phyloP scores from a whole-genome alignment of 2,888 invertebrate species.

The Allophyes oxyacanthae region DNA sequence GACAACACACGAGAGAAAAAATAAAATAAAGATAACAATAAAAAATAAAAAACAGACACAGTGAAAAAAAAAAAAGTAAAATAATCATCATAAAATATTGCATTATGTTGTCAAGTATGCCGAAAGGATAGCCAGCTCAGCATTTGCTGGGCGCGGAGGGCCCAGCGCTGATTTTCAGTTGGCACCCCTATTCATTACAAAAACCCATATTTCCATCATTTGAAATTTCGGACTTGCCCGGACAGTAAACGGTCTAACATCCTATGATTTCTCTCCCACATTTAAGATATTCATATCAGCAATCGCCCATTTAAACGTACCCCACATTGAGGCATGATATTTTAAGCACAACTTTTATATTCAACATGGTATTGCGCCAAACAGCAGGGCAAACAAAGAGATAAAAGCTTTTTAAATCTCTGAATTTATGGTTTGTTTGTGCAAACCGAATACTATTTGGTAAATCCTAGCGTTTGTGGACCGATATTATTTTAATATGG shows the following conservation, averaged over 20 bases:
- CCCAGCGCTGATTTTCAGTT: too few species aligned
- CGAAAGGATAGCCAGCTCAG: too few species aligned
- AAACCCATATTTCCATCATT: too few species aligned
- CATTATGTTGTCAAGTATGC: too few species aligned
- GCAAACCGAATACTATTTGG: conserved; percentile 79
- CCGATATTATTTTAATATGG: conserved; percentile 78
- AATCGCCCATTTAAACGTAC: conserved; percentile 44
- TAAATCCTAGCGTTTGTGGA: conserved; percentile 59
- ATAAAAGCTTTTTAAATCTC: conserved; percentile 81
- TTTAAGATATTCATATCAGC: conserved; percentile 51
- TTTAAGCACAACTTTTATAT: conserved; percentile 70
- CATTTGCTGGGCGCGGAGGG: too few species aligned
- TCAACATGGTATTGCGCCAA: conserved; percentile 68
- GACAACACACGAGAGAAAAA: too few species aligned
- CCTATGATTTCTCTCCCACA: conserved; percentile 19
- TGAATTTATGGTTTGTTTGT: conserved; percentile 82
- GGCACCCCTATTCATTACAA: too few species aligned
- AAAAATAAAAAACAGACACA: too few species aligned
- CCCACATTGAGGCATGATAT: conserved; percentile 66
- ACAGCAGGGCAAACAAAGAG: conserved; percentile 75
- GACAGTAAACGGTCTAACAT: conserved; percentile 33
- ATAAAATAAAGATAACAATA: too few species aligned
- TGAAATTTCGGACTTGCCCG: conserved; percentile 14
- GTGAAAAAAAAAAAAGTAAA: too few species aligned
- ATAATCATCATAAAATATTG: too few species aligned